Percentiles rank a stretch among this genome's conserved stretches.
phyloP scores from a whole-genome alignment of 2,888 invertebrate species.

The Drosophila rubida region DNA sequence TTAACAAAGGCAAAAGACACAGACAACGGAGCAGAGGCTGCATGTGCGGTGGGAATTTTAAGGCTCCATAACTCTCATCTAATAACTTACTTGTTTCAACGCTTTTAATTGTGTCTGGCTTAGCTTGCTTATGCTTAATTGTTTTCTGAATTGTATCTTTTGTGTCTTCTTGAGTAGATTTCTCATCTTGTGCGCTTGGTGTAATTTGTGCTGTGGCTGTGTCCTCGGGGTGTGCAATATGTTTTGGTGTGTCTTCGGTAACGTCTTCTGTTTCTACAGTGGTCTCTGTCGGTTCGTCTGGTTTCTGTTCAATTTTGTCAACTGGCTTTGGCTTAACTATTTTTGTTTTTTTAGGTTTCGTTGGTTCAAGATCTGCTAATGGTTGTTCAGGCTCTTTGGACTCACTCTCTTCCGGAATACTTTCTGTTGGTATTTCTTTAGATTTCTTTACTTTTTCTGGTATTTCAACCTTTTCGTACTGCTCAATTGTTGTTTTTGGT shows the following conservation, averaged over 20 bases:
- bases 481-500: conserved; percentile 83
- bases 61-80: conserved; percentile 68
- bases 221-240: conserved; percentile 81
- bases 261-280: conserved; percentile 59
- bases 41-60: conserved; percentile 52
- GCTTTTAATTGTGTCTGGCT: conserved; percentile 76
- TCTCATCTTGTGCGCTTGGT: conserved; percentile 82
- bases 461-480: conserved; percentile 83
- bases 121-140: conserved; percentile 84
- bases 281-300: conserved; percentile 70
- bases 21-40: conserved; percentile 61
- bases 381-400: conserved; percentile 22
- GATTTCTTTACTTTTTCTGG: conserved; percentile 74
- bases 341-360: conserved; percentile 60
- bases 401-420: conserved; percentile 34
- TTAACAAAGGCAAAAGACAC: conserved; percentile 64
- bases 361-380: conserved; percentile 28
- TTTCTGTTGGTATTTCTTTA: conserved; percentile 28
- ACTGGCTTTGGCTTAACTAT: conserved; percentile 58
- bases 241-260: conserved; percentile 62
- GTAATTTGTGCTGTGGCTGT: conserved; percentile 85
- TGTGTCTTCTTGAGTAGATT: conserved; percentile 82
- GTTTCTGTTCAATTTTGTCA: conserved; percentile 60
- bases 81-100: conserved; percentile 85
- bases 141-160: conserved; percentile 84